A percentile compares a stretch with the other conserved stretches of the same genome.
Conservation (phyloP, 1,140 invertebrate genomes). For the Acyrthosiphon pisum region DNA sequence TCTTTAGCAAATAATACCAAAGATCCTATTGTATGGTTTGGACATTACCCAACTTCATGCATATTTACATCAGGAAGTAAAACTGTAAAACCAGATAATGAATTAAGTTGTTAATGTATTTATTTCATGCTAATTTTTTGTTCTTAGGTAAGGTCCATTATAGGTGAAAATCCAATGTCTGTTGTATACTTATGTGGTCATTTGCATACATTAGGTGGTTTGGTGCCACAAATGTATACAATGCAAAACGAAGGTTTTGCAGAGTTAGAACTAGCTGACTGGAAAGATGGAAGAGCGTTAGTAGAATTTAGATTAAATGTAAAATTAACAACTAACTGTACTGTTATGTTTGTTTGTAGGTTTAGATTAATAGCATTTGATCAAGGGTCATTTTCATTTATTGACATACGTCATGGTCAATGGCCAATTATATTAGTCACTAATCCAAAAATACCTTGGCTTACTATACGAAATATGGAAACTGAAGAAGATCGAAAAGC, state of each 20-base stretch:
- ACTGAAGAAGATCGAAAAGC: slow-evolving; percentile 13
- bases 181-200: slow-evolving; percentile 91
- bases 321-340: neutral
- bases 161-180: slow-evolving; percentile 65
- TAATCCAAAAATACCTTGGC: slow-evolving; percentile 76
- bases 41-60: slow-evolving; percentile 88
- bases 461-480: neutral
- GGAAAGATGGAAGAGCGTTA: slow-evolving; percentile 90
- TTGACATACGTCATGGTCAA: slow-evolving; percentile 76
- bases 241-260: slow-evolving; percentile 82
- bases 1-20: slow-evolving; percentile 64
- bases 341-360: slow-evolving; percentile 65
- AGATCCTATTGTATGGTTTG: slow-evolving; percentile 73
- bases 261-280: slow-evolving; percentile 91
- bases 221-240: slow-evolving; percentile 86
- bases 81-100: neutral
- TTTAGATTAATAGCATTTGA: slow-evolving; percentile 85
- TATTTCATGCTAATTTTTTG: slow-evolving; percentile 43
- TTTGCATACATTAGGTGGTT: slow-evolving; percentile 81
- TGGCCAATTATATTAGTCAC: slow-evolving; percentile 88
- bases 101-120: neutral
- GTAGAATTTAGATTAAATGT: slow-evolving; percentile 57
- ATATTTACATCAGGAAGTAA: slow-evolving; percentile 37
- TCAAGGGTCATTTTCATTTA: slow-evolving; percentile 88
- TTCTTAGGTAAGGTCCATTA: slow-evolving; percentile 65